phyloP scores from a whole-genome alignment of 1,140 invertebrate species.

The Drosophila auraria region DNA sequence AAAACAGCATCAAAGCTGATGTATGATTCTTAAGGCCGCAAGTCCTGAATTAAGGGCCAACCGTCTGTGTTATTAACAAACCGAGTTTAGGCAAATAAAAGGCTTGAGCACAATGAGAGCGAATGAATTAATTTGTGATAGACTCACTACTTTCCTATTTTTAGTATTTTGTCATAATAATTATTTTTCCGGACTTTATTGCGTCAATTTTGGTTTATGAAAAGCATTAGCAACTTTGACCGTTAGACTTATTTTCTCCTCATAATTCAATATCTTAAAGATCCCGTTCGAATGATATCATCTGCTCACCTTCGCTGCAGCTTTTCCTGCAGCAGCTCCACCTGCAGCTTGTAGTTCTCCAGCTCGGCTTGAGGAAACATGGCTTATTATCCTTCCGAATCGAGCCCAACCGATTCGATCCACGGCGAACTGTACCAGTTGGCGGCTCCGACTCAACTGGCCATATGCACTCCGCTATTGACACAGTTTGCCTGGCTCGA shows the following conservation, averaged over 20 bases:
- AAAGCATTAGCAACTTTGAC: too few species aligned
- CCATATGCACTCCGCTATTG: slow-evolving; percentile 59
- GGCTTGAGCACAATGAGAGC: too few species aligned
- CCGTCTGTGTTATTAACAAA: not conserved
- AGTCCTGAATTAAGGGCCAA: not conserved
- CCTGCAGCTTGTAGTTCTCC: slow-evolving; percentile 84
- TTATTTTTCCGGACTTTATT: not conserved
- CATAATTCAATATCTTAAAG: too few species aligned
- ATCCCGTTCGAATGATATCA: not conserved
- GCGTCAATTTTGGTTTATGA: too few species aligned
- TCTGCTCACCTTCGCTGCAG: slow-evolving; percentile 73
- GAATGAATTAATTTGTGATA: too few species aligned
- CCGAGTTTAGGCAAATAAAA: not conserved
- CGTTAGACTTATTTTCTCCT: too few species aligned
- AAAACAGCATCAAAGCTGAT: not conserved
- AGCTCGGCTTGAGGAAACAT: slow-evolving; percentile 82
- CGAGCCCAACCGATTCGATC: not conserved
- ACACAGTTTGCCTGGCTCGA: slow-evolving; percentile 61
- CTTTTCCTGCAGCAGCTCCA: slow-evolving; percentile 81
- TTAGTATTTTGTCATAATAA: not conserved
- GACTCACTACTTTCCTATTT: too few species aligned
- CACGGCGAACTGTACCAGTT: slow-evolving; percentile 28
- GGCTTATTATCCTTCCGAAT: slow-evolving; percentile 16
- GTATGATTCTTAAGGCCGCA: not conserved
- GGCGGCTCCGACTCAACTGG: slow-evolving; percentile 45